phyloP scores from a whole-genome alignment of 2,113 vertebrate genomes.

The Pleuronectes platessa region DNA sequence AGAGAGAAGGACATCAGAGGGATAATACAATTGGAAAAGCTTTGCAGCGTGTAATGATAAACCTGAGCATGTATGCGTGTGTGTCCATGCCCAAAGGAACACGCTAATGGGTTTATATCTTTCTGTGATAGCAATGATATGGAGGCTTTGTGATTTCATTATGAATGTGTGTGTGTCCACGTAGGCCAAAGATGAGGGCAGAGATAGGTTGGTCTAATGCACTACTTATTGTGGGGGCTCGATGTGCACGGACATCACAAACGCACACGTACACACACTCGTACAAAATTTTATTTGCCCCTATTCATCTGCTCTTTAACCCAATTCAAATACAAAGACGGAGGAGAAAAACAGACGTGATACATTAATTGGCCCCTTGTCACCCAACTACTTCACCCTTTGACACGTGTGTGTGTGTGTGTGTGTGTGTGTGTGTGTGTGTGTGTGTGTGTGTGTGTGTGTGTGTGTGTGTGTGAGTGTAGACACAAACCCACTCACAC shows the following conservation, averaged over 20 bases:
- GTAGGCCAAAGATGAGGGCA: conserved; percentile 82
- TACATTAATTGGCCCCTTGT: conserved; percentile 72
- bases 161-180: conserved; percentile 67
- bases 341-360: conserved; percentile 56
- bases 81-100: conserved; percentile 86
- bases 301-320: conserved; percentile 96
- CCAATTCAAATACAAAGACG: conserved; percentile 63
- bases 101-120: conserved; percentile 93
- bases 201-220: conserved; percentile 78
- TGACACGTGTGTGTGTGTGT: conserved; percentile 19
- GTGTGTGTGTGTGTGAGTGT: background rate
- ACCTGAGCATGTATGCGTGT: conserved; percentile 74
- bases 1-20: conserved; percentile 82
- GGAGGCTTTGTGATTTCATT: conserved; percentile 95
- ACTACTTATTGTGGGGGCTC: conserved; percentile 67
- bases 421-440: background rate
- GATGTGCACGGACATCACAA: conserved; percentile 12
- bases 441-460: background rate
- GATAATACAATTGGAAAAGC: conserved; percentile 86
- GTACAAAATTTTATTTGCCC: conserved; percentile 81
- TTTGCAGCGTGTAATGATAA: conserved; percentile 87
- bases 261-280: conserved; percentile 16
- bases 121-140: conserved; percentile 95
- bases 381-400: conserved; percentile 54
- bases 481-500: conserved; percentile 2